Evolutionary conservation across 2,797 vertebrate genomes (phyloP).

Genomic region (Sebastes taczanowskii): DNA sequence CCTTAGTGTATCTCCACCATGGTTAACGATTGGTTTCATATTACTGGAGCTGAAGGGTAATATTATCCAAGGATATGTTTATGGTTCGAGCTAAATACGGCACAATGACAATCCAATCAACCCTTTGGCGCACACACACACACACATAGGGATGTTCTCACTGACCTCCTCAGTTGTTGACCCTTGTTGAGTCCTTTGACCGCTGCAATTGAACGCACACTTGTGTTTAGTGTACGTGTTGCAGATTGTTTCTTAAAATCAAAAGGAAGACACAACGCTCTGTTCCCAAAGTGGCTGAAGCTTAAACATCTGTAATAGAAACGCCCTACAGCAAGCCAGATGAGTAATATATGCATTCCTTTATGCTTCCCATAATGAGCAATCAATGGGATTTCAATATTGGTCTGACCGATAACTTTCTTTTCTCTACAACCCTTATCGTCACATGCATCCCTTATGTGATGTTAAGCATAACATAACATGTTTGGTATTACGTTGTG

Average conservation of each 20-base stretch:
- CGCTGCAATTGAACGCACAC: neutral
- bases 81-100: slow-evolving; percentile 52
- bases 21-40: slow-evolving; percentile 55
- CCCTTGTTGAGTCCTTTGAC: slow-evolving; percentile 23
- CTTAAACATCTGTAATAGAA: neutral
- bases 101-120: slow-evolving; percentile 67
- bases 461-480: neutral
- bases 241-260: neutral
- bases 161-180: slow-evolving; percentile 22
- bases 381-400: neutral
- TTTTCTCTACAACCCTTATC: neutral
- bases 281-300: neutral
- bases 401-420: neutral
- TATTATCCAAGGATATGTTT: slow-evolving; percentile 44
- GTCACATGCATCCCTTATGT: neutral
- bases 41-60: slow-evolving; percentile 61
- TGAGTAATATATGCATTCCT: neutral
- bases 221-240: neutral
- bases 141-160: neutral
- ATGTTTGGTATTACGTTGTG: neutral
- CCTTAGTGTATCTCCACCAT: neutral
- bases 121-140: neutral
- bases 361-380: neutral
- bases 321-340: neutral
- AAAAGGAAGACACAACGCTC: neutral